A percentile compares a stretch with the other conserved stretches of the same genome.
Conservation (phyloP, 2,797 vertebrate species). For the Rhinella marina region DNA sequence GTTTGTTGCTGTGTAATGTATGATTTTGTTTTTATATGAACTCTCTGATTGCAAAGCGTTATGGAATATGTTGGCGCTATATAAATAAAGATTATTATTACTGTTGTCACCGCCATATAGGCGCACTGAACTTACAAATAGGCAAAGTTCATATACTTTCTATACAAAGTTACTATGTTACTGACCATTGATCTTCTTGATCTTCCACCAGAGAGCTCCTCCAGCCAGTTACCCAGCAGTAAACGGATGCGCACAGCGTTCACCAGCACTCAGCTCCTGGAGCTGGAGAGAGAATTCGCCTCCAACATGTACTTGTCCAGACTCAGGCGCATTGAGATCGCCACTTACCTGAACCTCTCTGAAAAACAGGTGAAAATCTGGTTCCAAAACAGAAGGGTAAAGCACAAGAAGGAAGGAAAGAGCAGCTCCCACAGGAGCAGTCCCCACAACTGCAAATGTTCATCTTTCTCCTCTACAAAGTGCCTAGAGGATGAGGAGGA, state of each 20-base stretch:
- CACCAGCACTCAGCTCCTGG: slow-evolving; percentile 97
- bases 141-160: too few species aligned
- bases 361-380: slow-evolving; percentile 99
- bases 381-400: slow-evolving; percentile 99
- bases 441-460: slow-evolving; percentile 89
- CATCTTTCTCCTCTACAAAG: slow-evolving; percentile 85
- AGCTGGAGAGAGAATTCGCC: slow-evolving; percentile 96
- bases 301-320: slow-evolving; percentile 99
- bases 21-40: too few species aligned
- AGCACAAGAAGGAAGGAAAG: slow-evolving; percentile 99
- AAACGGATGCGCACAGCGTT: slow-evolving; percentile 98
- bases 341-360: slow-evolving; percentile 97
- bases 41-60: too few species aligned
- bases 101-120: neutral
- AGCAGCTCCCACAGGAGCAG: slow-evolving; percentile 80
- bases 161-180: neutral
- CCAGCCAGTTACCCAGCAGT: slow-evolving; percentile 92
- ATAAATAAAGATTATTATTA: neutral
- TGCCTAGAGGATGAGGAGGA: slow-evolving; percentile 89
- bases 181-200: slow-evolving; percentile 61
- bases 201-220: slow-evolving; percentile 82
- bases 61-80: too few species aligned
- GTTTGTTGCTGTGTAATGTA: neutral
- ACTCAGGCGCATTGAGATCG: slow-evolving; percentile 97
- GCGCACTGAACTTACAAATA: neutral